These are phyloP conservation scores for Cheilosia soror DNA, from an alignment of 2,888 invertebrate genomes.

Conservation along the genomic window DNA sequence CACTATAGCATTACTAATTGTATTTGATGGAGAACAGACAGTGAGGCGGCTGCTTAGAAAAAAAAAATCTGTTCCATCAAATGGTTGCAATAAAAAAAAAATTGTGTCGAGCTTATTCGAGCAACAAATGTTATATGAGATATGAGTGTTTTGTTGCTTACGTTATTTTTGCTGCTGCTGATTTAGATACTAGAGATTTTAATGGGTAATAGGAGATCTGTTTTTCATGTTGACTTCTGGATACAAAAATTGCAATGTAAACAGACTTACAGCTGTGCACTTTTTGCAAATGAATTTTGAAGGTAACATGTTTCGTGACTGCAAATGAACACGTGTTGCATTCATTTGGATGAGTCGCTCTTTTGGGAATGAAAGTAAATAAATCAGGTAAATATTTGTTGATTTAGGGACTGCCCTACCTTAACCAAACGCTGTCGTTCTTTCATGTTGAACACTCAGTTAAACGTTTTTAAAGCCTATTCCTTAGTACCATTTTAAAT, in stretches of 20 bases:
- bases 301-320: conserved; percentile 5
- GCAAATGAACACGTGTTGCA: conserved; percentile 25
- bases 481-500: too few species aligned
- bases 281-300: conserved; percentile 1
- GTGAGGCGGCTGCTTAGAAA: conserved; percentile 64
- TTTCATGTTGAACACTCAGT: too few species aligned
- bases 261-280: conserved; percentile 17
- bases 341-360: neutral
- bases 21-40: conserved; percentile 74
- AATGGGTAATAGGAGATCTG: conserved; percentile 50
- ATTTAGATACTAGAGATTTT: conserved; percentile 55
- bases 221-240: conserved; percentile 37
- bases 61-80: conserved; percentile 68
- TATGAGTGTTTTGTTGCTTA: conserved; percentile 14
- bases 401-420: too few species aligned
- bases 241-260: conserved; percentile 37
- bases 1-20: conserved; percentile 68
- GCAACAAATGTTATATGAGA: conserved; percentile 44
- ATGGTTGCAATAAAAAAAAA: conserved; percentile 47
- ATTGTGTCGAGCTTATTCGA: conserved; percentile 58
- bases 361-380: too few species aligned
- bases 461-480: too few species aligned
- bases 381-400: too few species aligned
- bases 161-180: conserved; percentile 26
- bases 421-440: too few species aligned